A percentile compares a stretch with the other conserved stretches of the same genome.
phyloP scores from a whole-genome alignment of 1,140 invertebrate species.

The Drosophila miranda region DNA sequence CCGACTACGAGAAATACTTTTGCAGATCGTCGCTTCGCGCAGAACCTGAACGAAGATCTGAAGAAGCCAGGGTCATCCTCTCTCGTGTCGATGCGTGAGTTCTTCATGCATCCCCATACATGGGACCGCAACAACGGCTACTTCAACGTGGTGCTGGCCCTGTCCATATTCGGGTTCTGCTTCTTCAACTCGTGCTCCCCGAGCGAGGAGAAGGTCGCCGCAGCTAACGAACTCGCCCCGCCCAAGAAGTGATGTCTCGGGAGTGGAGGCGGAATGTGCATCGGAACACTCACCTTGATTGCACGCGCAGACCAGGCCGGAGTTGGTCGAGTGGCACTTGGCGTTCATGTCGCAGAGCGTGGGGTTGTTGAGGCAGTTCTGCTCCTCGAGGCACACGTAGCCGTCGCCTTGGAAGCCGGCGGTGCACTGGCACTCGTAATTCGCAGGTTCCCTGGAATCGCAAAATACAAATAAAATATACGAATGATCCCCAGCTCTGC shows the following conservation, averaged over 20 bases:
- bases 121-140: constrained; percentile 78
- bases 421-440: constrained; percentile 84
- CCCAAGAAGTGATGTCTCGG: not conserved
- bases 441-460: constrained; percentile 53
- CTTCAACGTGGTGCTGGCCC: constrained; percentile 58
- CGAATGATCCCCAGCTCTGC: not conserved
- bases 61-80: constrained; percentile 3
- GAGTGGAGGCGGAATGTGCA: not conserved
- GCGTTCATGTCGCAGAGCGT: constrained; percentile 91
- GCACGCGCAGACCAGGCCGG: constrained; percentile 91
- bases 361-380: constrained; percentile 88
- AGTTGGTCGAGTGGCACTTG: constrained; percentile 87
- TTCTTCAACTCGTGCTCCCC: constrained; percentile 57
- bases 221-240: not conserved
- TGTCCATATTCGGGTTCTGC: constrained; percentile 65
- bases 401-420: constrained; percentile 94
- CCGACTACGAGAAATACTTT: not conserved
- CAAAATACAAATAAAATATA: not conserved
- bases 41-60: not conserved
- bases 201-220: constrained; percentile 16
- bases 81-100: constrained; percentile 60
- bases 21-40: not conserved
- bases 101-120: constrained; percentile 71
- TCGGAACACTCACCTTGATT: constrained; percentile 82
- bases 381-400: constrained; percentile 86